Evolutionary conservation across 2,797 vertebrate genomes (phyloP), one percentile per base, ranked within the genome.

Genomic region (Dallia pectoralis): DNA sequence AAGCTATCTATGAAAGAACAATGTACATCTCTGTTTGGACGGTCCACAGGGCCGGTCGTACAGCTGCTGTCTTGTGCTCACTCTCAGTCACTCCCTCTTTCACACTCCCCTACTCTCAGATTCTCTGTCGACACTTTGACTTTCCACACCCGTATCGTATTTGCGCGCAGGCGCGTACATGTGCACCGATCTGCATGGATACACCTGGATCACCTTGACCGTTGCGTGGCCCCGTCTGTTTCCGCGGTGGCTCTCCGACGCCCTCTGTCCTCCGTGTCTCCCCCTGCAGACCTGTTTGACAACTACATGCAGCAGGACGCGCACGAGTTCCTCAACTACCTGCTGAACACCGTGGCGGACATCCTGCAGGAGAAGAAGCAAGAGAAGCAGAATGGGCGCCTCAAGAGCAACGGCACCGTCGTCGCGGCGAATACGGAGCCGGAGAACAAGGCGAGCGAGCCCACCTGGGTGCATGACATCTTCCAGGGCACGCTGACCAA

Each of bases 301-400:
- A 99, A 99, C 93, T 99, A 98, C 93, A 99, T 99, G 97, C 97
- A 99, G 81, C 97, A 99, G 89, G 97, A 99, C 16, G 97, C 97
- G 56, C 97, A 99, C 0, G 97, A 99, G 74, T 99, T 98, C 92
- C 94, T 99, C 82, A 99, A 99, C 93, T 99, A 99, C 90, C 94
- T 99, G 89, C 92, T 99, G 76, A 99, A 98, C 94, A 98, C 97
- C 2, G 96, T 99, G 73, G 97, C 96, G 4, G 97, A 99, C 90
- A 99, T 98, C 89, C 93, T 99, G 80, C 97, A 99, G 87, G 97
- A 99, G 91, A 97, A 96, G 91, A 98, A 96, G 85, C 96, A 98
- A 82, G 97, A 98, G 69, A 97, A 96, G 79, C 96, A 96, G 88
- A 98, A 99, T 1, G 97, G 97, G 3, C 95, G 96, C 61, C 88